Evolutionary conservation across 53 echinoderm and acorn worm species (phyloP), one percentile per base, ranked within the genome.

Genomic region (Stichopus horrens): DNA sequence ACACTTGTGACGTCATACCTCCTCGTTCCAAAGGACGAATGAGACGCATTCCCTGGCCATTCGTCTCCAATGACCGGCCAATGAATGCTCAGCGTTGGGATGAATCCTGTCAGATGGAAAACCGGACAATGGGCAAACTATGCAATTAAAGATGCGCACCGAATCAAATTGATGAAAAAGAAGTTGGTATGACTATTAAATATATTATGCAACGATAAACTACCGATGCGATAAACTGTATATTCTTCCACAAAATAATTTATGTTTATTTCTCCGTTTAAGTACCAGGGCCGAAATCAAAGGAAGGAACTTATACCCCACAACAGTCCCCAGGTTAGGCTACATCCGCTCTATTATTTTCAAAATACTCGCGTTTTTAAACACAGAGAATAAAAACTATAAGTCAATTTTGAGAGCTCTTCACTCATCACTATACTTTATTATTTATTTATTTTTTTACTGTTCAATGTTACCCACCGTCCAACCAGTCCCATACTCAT

Each of bases 61-160:
- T 53, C 75, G 54, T 23, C 87, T 74, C 87, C 87, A 87, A 53
- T 87, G 87, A 55, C 87, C 87, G 21, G 87, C 87, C 74, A 87
- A 75, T 8, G 87, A 74, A 58, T 87, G 87, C 21, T 87, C 87
- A 21, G 87, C 75, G 19, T 87, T 87, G 5, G 74, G 87, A 53
- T 87, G 87, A 13, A 87, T 87, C 55, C 87, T 87, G 54, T 4
- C 18, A 20, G 74, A 75, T 14, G 0, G 57, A 58, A 9, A 16
- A 19, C 10, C 68, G n/a, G 3, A 67, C 9, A 14, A 67, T 67
- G 68, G 68, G n/a, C 18, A 67, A n/a, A 67, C 1, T 67, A 14
- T 67, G n/a, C n/a, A n/a, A n/a, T n/a, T n/a, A n/a, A n/a, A n/a
- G n/a, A n/a, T n/a, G n/a, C n/a, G n/a, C n/a, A n/a, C n/a, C n/a